Conservation (phyloP, 2,797 vertebrate genomes). For the Liparis tanakae region DNA sequence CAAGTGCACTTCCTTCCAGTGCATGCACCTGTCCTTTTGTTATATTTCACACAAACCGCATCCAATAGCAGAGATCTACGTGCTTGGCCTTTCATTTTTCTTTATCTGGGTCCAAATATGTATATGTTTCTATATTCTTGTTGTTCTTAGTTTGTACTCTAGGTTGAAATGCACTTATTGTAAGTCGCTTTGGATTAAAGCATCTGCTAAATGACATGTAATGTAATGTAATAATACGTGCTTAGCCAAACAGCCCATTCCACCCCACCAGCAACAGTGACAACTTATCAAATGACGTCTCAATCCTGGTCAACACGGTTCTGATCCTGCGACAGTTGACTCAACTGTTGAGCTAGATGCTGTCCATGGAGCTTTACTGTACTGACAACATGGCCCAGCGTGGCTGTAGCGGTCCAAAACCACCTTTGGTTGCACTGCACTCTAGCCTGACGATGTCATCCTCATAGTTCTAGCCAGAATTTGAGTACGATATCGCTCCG, state of each 20-base stretch:
- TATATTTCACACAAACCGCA: not conserved
- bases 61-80: not conserved
- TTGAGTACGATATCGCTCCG: too few relatives aligned
- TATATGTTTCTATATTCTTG: too few relatives aligned
- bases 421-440: slow-evolving; percentile 15
- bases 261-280: slow-evolving; percentile 9
- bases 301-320: slow-evolving; percentile 23
- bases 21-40: slow-evolving; percentile 5
- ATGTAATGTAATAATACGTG: too few relatives aligned
- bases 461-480: too few relatives aligned
- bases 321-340: slow-evolving; percentile 38
- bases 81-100: not conserved
- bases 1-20: not conserved
- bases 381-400: slow-evolving; percentile 45
- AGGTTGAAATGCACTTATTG: too few relatives aligned
- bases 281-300: slow-evolving; percentile 29
- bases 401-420: slow-evolving; percentile 34
- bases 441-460: too few relatives aligned
- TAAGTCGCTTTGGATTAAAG: too few relatives aligned
- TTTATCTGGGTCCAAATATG: slow-evolving; percentile 2
- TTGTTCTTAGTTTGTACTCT: too few relatives aligned
- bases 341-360: slow-evolving; percentile 28
- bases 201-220: too few relatives aligned
- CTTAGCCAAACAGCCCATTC: not conserved
- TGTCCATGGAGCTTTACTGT: slow-evolving; percentile 57